These are phyloP conservation scores for Heliconius hortense DNA, from an alignment of 2,888 invertebrate genomes.

Conservation along the genomic window DNA sequence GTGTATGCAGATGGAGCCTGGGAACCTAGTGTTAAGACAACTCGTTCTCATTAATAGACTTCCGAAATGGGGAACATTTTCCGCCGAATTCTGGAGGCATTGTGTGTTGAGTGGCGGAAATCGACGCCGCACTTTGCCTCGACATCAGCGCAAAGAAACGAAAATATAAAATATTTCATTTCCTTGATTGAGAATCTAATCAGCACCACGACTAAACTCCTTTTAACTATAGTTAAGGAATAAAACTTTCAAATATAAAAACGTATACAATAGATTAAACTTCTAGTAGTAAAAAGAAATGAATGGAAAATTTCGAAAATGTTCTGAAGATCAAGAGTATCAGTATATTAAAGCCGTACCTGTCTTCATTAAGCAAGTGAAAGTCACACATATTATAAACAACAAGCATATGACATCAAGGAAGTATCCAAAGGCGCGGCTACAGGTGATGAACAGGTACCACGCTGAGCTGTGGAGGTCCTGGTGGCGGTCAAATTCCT, in stretches of 20 bases:
- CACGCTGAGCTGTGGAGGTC: conserved; percentile 86
- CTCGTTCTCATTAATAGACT: too few relatives aligned
- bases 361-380: conserved; percentile 80
- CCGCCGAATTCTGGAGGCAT: too few relatives aligned
- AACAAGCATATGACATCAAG: conserved; percentile 84
- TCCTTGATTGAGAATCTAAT: too few relatives aligned
- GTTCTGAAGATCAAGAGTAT: neutral
- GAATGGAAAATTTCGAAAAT: too few relatives aligned
- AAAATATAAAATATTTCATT: too few relatives aligned
- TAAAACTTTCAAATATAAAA: neutral
- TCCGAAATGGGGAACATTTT: too few relatives aligned
- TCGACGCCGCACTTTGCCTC: too few relatives aligned
- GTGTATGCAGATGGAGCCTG: too few relatives aligned
- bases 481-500: conserved; percentile 82
- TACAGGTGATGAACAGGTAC: conserved; percentile 85
- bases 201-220: too few relatives aligned
- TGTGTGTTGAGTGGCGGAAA: too few relatives aligned
- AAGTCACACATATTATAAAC: conserved; percentile 84
- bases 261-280: neutral
- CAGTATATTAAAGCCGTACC: conserved; percentile 52
- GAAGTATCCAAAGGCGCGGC: conserved; percentile 85
- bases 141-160: too few relatives aligned
- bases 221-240: neutral
- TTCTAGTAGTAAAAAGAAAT: neutral
- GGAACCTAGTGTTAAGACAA: too few relatives aligned